A percentile compares a stretch with the other conserved stretches of the same genome.
These are phyloP conservation scores for Mionectes macconnelli DNA, from an alignment of 2,113 vertebrate genomes.

Conservation along the genomic window DNA sequence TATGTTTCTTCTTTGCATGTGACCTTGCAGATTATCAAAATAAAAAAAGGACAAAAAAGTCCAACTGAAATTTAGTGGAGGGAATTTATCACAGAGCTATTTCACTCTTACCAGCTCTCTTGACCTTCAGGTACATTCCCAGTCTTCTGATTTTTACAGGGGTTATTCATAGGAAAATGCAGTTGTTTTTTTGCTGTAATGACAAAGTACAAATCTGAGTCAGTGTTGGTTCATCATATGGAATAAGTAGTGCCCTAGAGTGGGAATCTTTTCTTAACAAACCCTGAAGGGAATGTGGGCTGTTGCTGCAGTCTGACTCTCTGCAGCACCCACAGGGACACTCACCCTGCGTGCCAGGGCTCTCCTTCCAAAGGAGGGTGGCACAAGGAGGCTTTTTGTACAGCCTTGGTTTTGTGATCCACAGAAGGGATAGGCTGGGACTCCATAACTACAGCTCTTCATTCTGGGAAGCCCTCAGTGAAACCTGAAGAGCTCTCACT, in stretches of 20 bases:
- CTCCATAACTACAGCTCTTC: not conserved
- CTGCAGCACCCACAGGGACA: no score
- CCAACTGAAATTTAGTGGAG: not conserved
- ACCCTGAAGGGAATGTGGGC: no score
- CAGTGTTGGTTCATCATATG: not conserved
- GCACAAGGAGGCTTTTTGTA: not conserved
- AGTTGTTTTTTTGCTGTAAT: not conserved
- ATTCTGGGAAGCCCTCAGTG: not conserved
- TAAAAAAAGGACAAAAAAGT: not conserved
- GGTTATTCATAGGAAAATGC: not conserved
- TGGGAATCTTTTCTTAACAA: not conserved
- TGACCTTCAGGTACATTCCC: not conserved
- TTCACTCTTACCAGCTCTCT: not conserved
- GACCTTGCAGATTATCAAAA: not conserved
- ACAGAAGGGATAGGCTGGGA: not conserved
- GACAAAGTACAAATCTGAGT: not conserved
- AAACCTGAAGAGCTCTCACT: not conserved
- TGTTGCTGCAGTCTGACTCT: not conserved
- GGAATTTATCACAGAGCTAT: not conserved
- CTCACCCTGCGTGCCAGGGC: not conserved
- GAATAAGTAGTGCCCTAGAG: not conserved
- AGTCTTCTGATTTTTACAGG: not conserved
- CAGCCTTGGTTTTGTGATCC: not conserved
- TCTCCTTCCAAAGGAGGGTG: not conserved
- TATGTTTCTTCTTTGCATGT: no score